phyloP scores from a whole-genome alignment of 2,113 vertebrate species.

The Diphyllodes magnificus region DNA sequence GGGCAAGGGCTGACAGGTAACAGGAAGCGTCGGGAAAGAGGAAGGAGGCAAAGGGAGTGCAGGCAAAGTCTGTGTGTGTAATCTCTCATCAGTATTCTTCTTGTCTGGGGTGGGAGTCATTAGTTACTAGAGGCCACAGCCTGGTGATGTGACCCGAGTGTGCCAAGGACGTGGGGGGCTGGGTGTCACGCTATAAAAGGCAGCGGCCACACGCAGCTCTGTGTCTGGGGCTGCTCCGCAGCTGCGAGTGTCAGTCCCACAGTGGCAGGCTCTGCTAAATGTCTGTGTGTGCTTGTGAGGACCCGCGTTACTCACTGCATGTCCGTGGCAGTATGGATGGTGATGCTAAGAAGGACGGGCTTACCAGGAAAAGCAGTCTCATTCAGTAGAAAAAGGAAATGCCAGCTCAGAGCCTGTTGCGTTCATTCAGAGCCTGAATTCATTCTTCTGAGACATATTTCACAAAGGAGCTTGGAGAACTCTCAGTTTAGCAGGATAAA shows the following conservation, averaged over 20 bases:
- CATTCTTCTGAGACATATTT: background rate
- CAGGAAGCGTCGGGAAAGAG: background rate
- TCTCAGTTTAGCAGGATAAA: background rate
- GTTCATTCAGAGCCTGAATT: constrained; percentile 28
- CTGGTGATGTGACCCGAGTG: background rate
- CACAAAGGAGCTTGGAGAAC: background rate
- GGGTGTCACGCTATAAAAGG: constrained; percentile 73
- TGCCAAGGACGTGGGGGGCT: background rate
- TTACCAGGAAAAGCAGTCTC: constrained; percentile 11
- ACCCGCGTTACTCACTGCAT: background rate
- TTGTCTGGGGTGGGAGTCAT: background rate
- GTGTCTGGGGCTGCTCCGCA: constrained; percentile 42
- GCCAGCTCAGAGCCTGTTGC: constrained; percentile 42
- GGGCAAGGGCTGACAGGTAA: background rate
- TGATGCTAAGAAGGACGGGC: background rate
- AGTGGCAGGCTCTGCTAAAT: background rate
- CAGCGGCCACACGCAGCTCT: constrained; percentile 12
- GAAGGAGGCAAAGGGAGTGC: background rate
- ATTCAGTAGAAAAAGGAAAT: constrained; percentile 30
- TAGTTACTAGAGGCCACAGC: background rate
- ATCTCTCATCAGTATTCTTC: background rate
- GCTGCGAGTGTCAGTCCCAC: constrained; percentile 71
- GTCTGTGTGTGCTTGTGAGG: background rate
- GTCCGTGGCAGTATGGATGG: background rate
- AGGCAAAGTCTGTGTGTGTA: background rate